phyloP scores from a whole-genome alignment of 2,888 invertebrate genomes.

The Acronicta leporina region DNA sequence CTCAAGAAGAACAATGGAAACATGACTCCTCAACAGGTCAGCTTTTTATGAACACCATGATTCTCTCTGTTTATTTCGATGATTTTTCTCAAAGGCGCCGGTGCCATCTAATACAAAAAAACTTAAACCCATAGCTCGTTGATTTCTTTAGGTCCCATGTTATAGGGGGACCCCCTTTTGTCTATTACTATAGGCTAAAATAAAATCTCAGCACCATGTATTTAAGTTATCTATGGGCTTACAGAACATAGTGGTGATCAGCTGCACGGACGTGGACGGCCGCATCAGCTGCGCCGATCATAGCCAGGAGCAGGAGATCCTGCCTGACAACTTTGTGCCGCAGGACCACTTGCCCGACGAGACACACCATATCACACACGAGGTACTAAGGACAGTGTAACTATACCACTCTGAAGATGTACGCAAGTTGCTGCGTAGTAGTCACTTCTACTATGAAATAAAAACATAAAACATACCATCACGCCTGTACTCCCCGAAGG shows the following conservation, averaged over 20 bases:
- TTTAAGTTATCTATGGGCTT: conserved; percentile 14
- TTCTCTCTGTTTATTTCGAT: too few species aligned
- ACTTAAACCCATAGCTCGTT: too few species aligned
- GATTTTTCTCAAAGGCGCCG: too few species aligned
- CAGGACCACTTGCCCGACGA: conserved; percentile 67
- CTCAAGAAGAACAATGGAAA: conserved; percentile 81
- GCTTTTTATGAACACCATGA: not conserved
- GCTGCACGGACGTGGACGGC: conserved; percentile 65
- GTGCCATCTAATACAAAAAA: too few species aligned
- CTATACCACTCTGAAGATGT: too few species aligned
- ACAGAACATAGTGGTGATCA: conserved; percentile 82
- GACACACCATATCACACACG: conserved; percentile 82
- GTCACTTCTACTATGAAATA: too few species aligned
- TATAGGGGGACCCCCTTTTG: too few species aligned
- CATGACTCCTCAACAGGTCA: conserved; percentile 80
- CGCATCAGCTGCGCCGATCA: conserved; percentile 71
- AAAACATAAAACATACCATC: too few species aligned
- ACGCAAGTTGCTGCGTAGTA: too few species aligned
- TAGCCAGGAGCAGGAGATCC: conserved; percentile 78
- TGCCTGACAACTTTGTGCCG: conserved; percentile 80
- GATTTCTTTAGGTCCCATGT: too few species aligned
- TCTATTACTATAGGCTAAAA: too few species aligned
- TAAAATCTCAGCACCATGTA: not conserved
- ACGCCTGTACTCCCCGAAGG: too few species aligned
- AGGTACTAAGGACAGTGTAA: conserved; percentile 58